Conservation (phyloP, 2,797 vertebrate species). For the Adrianichthys oophorus region DNA sequence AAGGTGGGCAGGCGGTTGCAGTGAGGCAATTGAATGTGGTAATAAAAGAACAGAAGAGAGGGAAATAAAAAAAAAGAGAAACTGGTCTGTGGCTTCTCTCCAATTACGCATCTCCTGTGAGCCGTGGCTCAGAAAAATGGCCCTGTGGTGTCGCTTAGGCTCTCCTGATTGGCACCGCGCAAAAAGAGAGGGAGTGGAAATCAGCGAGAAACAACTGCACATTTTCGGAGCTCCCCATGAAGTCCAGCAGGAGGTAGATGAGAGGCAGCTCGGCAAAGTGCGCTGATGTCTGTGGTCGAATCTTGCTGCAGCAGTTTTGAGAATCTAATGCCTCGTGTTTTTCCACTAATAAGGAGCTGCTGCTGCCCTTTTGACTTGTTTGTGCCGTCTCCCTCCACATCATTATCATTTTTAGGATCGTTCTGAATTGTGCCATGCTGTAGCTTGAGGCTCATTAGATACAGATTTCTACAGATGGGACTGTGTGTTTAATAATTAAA, state of each 20-base stretch:
- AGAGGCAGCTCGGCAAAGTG: conserved; percentile 41
- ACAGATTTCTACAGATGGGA: conserved; percentile 31
- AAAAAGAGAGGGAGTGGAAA: conserved; percentile 41
- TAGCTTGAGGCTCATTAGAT: conserved; percentile 31
- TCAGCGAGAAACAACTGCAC: conserved; percentile 30
- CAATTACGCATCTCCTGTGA: conserved; percentile 65
- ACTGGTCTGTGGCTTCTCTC: conserved; percentile 58
- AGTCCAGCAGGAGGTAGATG: conserved; percentile 66
- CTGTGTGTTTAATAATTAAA: conserved; percentile 50
- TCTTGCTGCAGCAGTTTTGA: conserved; percentile 32
- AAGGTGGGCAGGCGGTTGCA: conserved; percentile 12
- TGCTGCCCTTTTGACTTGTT: conserved; percentile 54
- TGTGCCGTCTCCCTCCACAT: conserved; percentile 21
- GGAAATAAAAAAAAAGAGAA: conserved; percentile 20
- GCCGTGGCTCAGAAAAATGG: conserved; percentile 55
- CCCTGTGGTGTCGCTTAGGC: conserved; percentile 50
- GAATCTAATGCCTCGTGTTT: conserved; percentile 35
- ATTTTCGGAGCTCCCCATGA: conserved; percentile 43
- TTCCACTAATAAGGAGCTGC: conserved; percentile 61
- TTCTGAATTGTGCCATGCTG: conserved; percentile 17
- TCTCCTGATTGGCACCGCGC: conserved; percentile 67
- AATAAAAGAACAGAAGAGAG: conserved; percentile 34
- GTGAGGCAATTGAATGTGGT: conserved; percentile 1
- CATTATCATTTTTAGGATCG: conserved; percentile 48
- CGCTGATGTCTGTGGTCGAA: conserved; percentile 40